Evolutionary conservation across 2,797 vertebrate species (phyloP), one percentile per base, ranked within the genome.

Genomic region (Hybognathus amarus): DNA sequence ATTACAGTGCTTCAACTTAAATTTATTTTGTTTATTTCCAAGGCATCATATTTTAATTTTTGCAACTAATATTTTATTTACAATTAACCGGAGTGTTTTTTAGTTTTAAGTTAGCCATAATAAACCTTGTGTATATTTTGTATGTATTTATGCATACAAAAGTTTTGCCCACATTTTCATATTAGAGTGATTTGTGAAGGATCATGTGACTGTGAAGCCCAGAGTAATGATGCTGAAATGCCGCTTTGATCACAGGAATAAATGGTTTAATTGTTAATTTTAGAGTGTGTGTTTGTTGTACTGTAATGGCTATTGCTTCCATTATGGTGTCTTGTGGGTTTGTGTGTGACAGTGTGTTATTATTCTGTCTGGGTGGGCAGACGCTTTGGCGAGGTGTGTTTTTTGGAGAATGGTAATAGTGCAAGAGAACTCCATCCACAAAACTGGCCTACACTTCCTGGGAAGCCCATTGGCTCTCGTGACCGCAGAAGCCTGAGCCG

Each of bases 381-480:
- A 80, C 38, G 27, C 67, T 45, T 45, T 71, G 69, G 4, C n/a
- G 12, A 61, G 50, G 77, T 82, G 79, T 63, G 79, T 82, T 56
- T 73, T 68, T 77, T 61, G n/a, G 64, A 74, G 74, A 80, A 47
- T 79, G 45, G 27, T 50, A 67, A 52, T 74, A 67, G 22, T 20
- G 56, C 13, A 40, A n/a, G 24, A 71, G n/a, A 33, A 64, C 77
- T 86, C 64, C 40, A 30, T 75, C 50, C 76, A 64, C 3, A 22
- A 67, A 30, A 33, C 63, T 87, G 87, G 82, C 85, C 81, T 87
- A 67, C 54, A 75, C 77, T 85, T 87, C 85, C 84, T 82, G 80
- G 82, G 78, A 82, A 56, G 30, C 50, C 69, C 61, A 22, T 66
- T 80, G 59, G 33, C 81, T 66, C 15, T 47, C 77, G 82, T 83